Base-by-base conservation (phyloP, 2,797 vertebrate species). In the Semaprochilodus insignis region DNA sequence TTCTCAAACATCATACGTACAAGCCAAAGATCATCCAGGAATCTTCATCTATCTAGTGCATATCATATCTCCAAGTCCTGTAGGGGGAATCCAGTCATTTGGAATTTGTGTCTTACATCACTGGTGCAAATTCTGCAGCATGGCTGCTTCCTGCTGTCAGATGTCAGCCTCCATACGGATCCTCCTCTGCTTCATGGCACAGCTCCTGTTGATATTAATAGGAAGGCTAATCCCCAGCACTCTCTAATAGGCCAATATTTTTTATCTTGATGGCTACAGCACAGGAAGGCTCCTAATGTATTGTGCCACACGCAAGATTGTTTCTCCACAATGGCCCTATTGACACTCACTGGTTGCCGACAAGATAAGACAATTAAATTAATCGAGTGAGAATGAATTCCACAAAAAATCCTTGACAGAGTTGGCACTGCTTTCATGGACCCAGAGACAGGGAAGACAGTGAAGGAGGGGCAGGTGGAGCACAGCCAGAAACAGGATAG, bases 321-420 rank as follows among this genome's bases (percentile, higher is more conserved):
- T 59, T 78, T 73, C 60, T 74, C 69, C 63, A 57, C 57, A 74
- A 83, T 67, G 60, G 52, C 31, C 52, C 76, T 27, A 78, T 44
- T 73, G 69, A 67, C 71, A 74, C 34, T 78, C 44, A 51, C 69
- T 78, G 70, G 66, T 74, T 83, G 70, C 36, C 34, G 57, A 74
- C 52, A 59, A 74, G 77, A 83, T 74, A 74, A 83, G 71, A 67
- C 71, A 59, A 79, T 83, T 74, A 74, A 79, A 79, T 78, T 59
- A 78, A 74, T 44, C 48, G 19, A 15, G 14, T 8, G 23, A 65
- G 57, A 74, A 83, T 55, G 51, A 72, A 48, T 59, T n/a, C 27
- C 11, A 2, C 55, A 13, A 34, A 67, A 60, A 74, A 40, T n/a
- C 34, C 55, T 60, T 23, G 55, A 74, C 73, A 59, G 55, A 34